A percentile compares a stretch with the other conserved stretches of the same genome.
phyloP scores from a whole-genome alignment of 2,797 vertebrate species.

The Capromys pilorides region DNA sequence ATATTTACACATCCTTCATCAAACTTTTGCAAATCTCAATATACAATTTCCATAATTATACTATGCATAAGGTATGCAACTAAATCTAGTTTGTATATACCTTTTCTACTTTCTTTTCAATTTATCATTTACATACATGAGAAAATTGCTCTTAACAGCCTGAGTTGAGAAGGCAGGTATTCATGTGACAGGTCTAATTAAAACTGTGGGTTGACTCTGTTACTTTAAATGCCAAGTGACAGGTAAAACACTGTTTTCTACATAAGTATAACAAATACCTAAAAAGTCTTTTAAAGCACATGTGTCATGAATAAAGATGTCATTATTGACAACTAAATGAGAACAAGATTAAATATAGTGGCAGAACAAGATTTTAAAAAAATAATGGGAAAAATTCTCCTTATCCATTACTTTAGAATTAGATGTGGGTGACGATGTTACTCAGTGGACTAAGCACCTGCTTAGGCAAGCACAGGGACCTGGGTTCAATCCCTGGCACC shows the following conservation, averaged over 20 bases:
- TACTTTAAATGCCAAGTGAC: slow-evolving; percentile 54
- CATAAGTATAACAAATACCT: neutral
- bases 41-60: slow-evolving; percentile 40
- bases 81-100: neutral
- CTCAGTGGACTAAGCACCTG: no score
- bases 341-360: neutral
- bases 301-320: neutral
- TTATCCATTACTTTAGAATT: neutral
- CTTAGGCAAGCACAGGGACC: no score
- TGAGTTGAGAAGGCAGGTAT: slow-evolving; percentile 29
- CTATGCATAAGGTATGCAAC: slow-evolving; percentile 19
- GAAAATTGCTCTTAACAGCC: slow-evolving; percentile 47
- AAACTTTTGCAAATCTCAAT: slow-evolving; percentile 32
- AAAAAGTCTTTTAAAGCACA: slow-evolving; percentile 43
- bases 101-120: slow-evolving; percentile 67
- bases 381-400: neutral
- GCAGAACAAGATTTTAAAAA: slow-evolving; percentile 10
- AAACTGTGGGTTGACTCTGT: slow-evolving; percentile 39
- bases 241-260: slow-evolving; percentile 56
- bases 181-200: slow-evolving; percentile 65
- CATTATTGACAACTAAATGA: neutral
- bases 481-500: no score
- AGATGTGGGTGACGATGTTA: no score
- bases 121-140: slow-evolving; percentile 52
- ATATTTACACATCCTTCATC: slow-evolving; percentile 45